Base-by-base conservation (phyloP, 2,797 vertebrate genomes). In the Bucorvus abyssinicus region DNA sequence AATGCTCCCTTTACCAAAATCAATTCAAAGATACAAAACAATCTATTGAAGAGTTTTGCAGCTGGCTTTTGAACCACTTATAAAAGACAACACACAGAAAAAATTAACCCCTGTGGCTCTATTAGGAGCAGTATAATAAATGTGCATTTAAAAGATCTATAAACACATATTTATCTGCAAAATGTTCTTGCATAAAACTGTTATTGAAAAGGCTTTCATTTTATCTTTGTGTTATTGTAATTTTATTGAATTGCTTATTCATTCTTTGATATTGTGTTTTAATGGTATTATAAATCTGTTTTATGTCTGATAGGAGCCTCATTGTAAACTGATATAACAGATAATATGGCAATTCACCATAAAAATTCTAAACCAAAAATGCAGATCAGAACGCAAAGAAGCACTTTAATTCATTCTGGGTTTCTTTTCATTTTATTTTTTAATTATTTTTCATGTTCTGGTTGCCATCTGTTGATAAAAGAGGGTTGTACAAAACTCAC, bases 191-290 rank as follows among this genome's bases (percentile, higher is more conserved):
- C 98, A 98, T 98, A 98, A 98, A 98, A 98, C 97, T 97, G 98
- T 98, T 98, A 98, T 98, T 98, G 98, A 98, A 98, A 98, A 98
- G 98, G 97, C 97, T 98, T 98, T 98, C 98, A 97, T 98, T 98
- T 98, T 98, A 98, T 98, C 98, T 98, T 98, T 97, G 98, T 97
- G 97, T 98, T 98, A 98, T 98, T 98, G 98, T 98, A 98, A 98
- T 98, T 98, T 98, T 98, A 98, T 98, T 98, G 98, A 98, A 98
- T 98, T 98, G 98, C 98, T 98, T 98, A 98, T 98, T 98, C 98
- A 98, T 98, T 98, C 98, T 98, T 98, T 98, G 98, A 98, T 98
- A 98, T 98, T 98, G 98, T 98, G 97, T 98, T 98, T 98, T 98
- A 98, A 98, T 98, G 98, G 98, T 98, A 98, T 98, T 98, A 98